Percentiles rank a stretch among this genome's conserved stretches.
Conservation (phyloP, 1,140 invertebrate genomes). For the Diabrotica undecimpunctata region DNA sequence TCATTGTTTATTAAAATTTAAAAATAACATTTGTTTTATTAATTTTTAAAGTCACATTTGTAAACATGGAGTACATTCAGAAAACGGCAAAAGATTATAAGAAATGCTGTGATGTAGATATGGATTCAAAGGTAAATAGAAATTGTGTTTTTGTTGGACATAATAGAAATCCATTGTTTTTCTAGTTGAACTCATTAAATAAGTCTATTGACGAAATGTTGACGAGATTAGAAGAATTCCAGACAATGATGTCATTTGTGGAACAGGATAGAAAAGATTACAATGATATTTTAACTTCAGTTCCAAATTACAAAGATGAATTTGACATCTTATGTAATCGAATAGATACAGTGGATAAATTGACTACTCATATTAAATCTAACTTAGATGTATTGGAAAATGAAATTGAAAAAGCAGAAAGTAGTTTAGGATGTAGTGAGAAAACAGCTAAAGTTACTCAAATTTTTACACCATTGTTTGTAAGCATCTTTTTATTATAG, state of each 20-base stretch:
- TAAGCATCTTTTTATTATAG: conserved; percentile 30
- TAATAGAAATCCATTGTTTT: conserved; percentile 12
- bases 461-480: conserved; percentile 44
- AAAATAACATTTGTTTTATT: not conserved
- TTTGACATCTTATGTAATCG: conserved; percentile 37
- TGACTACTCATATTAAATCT: conserved; percentile 39
- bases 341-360: conserved; percentile 42
- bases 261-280: conserved; percentile 41
- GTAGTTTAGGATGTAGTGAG: conserved; percentile 37
- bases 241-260: conserved; percentile 41
- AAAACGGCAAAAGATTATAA: conserved; percentile 32
- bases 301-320: conserved; percentile 34
- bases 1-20: too few species aligned
- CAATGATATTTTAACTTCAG: conserved; percentile 37
- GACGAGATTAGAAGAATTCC: conserved; percentile 46
- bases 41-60: not conserved
- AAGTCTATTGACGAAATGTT: conserved; percentile 44
- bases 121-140: conserved; percentile 32
- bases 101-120: conserved; percentile 28
- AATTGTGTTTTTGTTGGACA: conserved; percentile 6
- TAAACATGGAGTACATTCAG: conserved; percentile 8
- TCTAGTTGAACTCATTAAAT: conserved; percentile 42
- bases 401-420: conserved; percentile 42
- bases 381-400: conserved; percentile 41
- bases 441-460: conserved; percentile 35